Evolutionary conservation across 2,888 invertebrate genomes (phyloP).

Genomic region (Mesopsocus fuscifrons): DNA sequence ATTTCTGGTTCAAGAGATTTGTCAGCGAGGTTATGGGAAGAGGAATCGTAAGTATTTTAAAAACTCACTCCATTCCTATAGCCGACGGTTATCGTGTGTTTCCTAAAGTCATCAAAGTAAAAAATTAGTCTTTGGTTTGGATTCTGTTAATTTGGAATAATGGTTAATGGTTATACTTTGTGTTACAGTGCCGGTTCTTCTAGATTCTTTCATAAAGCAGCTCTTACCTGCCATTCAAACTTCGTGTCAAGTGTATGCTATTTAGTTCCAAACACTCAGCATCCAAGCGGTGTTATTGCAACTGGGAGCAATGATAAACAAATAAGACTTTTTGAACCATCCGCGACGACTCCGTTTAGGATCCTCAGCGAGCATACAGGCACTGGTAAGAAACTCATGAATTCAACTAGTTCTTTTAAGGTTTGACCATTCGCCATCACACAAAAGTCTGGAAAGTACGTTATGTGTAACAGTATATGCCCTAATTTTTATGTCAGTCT

Average conservation of each 20-base stretch:
- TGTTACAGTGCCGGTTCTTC: slow-evolving; percentile 33
- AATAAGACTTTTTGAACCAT: slow-evolving; percentile 58
- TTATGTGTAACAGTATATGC: no score
- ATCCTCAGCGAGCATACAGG: slow-evolving; percentile 60
- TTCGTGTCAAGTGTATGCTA: slow-evolving; percentile 70
- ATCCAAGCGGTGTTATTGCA: slow-evolving; percentile 59
- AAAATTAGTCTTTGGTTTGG: slow-evolving; percentile 11
- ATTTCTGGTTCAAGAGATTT: slow-evolving; percentile 79
- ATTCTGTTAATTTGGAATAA: slow-evolving; percentile 11
- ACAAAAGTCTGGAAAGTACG: no score
- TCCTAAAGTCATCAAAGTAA: neutral
- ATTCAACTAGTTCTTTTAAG: neutral
- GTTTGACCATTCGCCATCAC: no score
- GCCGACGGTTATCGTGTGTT: slow-evolving; percentile 11
- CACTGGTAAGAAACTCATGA: slow-evolving; percentile 29
- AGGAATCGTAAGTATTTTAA: slow-evolving; percentile 37
- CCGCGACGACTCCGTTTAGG: slow-evolving; percentile 43
- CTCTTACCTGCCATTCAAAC: slow-evolving; percentile 62
- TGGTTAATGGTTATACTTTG: slow-evolving; percentile 12
- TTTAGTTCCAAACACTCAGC: slow-evolving; percentile 44
- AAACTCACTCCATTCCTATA: slow-evolving; percentile 7
- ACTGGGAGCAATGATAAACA: slow-evolving; percentile 80
- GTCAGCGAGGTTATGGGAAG: slow-evolving; percentile 71
- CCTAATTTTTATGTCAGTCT: slow-evolving; percentile 24
- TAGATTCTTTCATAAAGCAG: slow-evolving; percentile 42